phyloP scores from a whole-genome alignment of 2,113 vertebrate species.

The Oreotrochilus melanogaster region DNA sequence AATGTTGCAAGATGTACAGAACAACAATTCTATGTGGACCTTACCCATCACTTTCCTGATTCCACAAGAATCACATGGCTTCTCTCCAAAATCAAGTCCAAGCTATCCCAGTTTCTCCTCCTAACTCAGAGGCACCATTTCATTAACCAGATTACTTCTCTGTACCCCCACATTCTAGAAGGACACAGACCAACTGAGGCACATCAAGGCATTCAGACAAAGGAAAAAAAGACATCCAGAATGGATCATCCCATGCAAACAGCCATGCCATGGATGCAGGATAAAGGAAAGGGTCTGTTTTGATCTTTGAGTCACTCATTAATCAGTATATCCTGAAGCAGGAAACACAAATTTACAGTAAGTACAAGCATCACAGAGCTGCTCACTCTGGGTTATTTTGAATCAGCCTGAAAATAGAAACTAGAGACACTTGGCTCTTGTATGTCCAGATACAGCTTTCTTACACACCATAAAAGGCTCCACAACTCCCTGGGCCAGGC shows the following conservation, averaged over 20 bases:
- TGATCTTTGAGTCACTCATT: neutral
- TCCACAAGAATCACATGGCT: neutral
- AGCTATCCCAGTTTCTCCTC: neutral
- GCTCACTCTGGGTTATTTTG: neutral
- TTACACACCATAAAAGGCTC: neutral
- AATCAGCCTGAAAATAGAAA: neutral
- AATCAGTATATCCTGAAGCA: neutral
- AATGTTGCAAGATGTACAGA: neutral
- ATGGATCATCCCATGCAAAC: neutral
- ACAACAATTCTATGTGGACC: neutral
- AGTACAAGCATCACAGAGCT: neutral
- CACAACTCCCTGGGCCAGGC: too few species aligned
- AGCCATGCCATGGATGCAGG: neutral
- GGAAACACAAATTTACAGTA: neutral
- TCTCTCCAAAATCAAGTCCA: neutral
- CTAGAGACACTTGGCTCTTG: neutral
- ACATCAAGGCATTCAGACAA: neutral
- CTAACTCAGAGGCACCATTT: neutral
- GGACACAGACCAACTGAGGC: neutral
- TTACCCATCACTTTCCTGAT: neutral
- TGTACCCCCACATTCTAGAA: neutral
- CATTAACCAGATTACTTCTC: neutral
- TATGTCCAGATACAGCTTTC: neutral
- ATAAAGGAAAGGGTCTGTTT: neutral
- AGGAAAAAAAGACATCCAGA: neutral